Evolutionary conservation across 2,113 vertebrate species (phyloP), one percentile per base, ranked within the genome.

Genomic region (Ailuropoda melanoleuca): DNA sequence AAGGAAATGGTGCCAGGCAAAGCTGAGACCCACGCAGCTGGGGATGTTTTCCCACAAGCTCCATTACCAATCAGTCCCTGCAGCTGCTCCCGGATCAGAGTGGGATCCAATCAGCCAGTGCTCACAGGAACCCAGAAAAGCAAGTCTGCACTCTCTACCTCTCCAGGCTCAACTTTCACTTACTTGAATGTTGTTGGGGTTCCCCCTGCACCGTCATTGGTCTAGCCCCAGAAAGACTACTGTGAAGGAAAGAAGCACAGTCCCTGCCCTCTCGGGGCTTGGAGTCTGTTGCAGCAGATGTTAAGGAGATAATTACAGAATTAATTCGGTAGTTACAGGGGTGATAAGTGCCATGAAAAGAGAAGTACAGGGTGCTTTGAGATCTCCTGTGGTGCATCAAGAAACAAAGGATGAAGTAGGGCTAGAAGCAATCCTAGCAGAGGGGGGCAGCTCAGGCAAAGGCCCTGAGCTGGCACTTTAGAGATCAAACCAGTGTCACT

Each of bases 111-210:
- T 24, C 55, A 50, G n/a, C 60, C 43, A 4, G 29, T 1, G 8
- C 17, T 62, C 62, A 23, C 1, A 1, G 8, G 0, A 14, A 18
- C 29, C 50, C 18, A 1, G 53, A 84, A 48, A 23, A 58, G 77
- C 48, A 24, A 43, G 26, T 34, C 11, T 3, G 9, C 56, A 3
- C 13, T 50, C 75, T 8, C 34, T 0, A 6, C 53, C 77, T 80
- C 81, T 50, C 31, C n/a, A 53, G 60, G 58, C 0, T 4, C 31
- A 60, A 23, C n/a, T 12, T 9, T 80, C 12, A 13, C 19, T 53
- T 50, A 50, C 10, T 12, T 0, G 0, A 5, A 13, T 2, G 0
- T 18, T 26, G 18, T 3, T 15, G 31, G 64, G 80, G 48, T 34
- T 56, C 37, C 53, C 8, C 29, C 34, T 0, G 46, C 1, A 6